These are phyloP conservation scores for Panulirus ornatus DNA, from an alignment of 1,140 invertebrate genomes.

Conservation along the genomic window DNA sequence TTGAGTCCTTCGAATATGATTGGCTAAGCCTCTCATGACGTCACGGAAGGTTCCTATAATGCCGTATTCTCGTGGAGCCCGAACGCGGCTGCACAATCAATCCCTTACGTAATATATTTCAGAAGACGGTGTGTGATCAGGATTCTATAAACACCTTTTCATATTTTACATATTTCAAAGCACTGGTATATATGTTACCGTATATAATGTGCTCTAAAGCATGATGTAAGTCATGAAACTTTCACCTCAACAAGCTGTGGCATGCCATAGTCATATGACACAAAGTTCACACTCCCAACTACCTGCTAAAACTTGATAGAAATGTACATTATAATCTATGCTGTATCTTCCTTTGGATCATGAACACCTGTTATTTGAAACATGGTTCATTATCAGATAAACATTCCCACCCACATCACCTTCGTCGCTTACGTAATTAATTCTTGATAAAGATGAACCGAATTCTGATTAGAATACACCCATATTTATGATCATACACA, in stretches of 20 bases:
- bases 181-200: not conserved
- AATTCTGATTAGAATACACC: too few relatives aligned
- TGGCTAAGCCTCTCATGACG: conserved; percentile 24
- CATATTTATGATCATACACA: too few relatives aligned
- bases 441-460: too few relatives aligned
- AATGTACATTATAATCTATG: too few relatives aligned
- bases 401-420: too few relatives aligned
- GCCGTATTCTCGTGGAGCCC: not conserved
- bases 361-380: too few relatives aligned
- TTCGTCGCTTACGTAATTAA: too few relatives aligned
- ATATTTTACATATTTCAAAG: not conserved
- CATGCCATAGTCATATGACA: not conserved
- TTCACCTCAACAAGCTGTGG: not conserved
- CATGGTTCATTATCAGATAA: too few relatives aligned
- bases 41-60: not conserved
- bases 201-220: not conserved
- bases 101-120: not conserved
- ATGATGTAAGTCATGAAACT: not conserved
- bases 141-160: not conserved
- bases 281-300: not conserved
- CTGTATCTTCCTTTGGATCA: too few relatives aligned
- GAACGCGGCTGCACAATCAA: not conserved
- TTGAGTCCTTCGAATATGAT: conserved; percentile 69
- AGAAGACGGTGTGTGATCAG: not conserved
- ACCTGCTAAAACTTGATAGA: not conserved